Evolutionary conservation across 2,888 invertebrate genomes (phyloP), one percentile per base, ranked within the genome.

Genomic region (Dasysyrphus tricinctus): DNA sequence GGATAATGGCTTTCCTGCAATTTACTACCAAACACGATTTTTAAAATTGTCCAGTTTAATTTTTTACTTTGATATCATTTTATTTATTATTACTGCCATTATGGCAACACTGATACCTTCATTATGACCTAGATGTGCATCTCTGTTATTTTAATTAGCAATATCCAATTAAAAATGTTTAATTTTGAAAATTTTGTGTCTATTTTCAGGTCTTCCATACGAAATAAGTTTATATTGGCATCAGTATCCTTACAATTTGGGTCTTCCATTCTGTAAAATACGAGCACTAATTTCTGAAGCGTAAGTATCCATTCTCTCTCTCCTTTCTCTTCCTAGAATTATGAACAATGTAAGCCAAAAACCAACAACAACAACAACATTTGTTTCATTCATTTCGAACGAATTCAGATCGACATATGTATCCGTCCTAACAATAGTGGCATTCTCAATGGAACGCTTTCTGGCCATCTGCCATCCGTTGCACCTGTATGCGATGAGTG

Each of bases 401-500:
- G 16, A 19, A 61, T 37, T 37, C 93, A 97, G 97, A 92, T 97
- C 97, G 0, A 96, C 97, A 0, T 97, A 98, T 92, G 97, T 97
- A 1, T 98, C 98, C 0, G 97, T 98, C 65, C 93, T 98, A 90
- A 98, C 98, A 32, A 98, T 98, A 89, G 97, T 97, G 57, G 97
- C 97, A 4, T 98, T 98, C 93, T 97, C 98, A 0, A 95, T 96
- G 93, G 98, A 98, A 93, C 94, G 98, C 56, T 97, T 97, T 93
- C 93, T 98, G 88, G 98, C 98, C 42, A 98, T 98, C 90, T 98
- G 98, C 91, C 96, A 97, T 91, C 98, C 98, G 0, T 93, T 98
- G 51, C 95, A 96, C 90, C 94, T 96, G 83, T 96, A 97, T 92
- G 95, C 96, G 47, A 96, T 97, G 95, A 96, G 97, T 0, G 96